Evolutionary conservation across 2,888 invertebrate species (phyloP).

Genomic region (Tachina grossa): DNA sequence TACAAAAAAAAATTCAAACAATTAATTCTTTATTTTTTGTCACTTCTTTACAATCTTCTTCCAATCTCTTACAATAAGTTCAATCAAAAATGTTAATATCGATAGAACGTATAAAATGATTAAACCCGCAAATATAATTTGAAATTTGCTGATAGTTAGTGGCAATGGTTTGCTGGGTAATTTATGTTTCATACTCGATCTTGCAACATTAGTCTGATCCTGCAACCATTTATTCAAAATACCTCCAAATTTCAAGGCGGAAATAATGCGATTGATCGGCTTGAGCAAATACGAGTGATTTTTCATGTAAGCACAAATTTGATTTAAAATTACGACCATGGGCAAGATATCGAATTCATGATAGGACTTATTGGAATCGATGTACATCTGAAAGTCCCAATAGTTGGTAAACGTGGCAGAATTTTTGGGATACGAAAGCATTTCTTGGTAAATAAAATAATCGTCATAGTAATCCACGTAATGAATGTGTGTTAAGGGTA

Average conservation of each 20-base stretch:
- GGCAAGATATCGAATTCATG: conserved; percentile 46
- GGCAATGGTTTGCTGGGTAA: conserved; percentile 24
- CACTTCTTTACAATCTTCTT: conserved; percentile 10
- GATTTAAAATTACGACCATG: conserved; percentile 43
- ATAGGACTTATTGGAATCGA: conserved; percentile 12
- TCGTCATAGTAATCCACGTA: conserved; percentile 14
- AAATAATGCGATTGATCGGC: conserved; percentile 50
- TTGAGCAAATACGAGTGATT: conserved; percentile 55
- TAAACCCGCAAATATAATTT: conserved; percentile 44
- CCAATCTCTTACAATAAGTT: conserved; percentile 40
- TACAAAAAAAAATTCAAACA: too few relatives aligned
- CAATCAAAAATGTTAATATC: conserved; percentile 39
- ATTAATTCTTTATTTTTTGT: neutral
- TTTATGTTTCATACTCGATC: neutral
- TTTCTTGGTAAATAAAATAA: conserved; percentile 41
- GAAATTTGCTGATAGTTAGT: conserved; percentile 28
- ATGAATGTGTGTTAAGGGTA: conserved; percentile 41
- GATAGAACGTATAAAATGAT: conserved; percentile 12
- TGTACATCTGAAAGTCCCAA: conserved; percentile 54
- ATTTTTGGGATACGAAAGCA: conserved; percentile 15
- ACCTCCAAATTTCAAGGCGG: conserved; percentile 33
- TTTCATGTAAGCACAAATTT: conserved; percentile 64
- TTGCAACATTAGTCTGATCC: conserved; percentile 1
- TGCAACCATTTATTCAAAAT: conserved; percentile 56
- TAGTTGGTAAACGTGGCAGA: conserved; percentile 56